Evolutionary conservation across 2,888 invertebrate genomes (phyloP), one percentile per base, ranked within the genome.

Genomic region (Nemotelus pantherinus): DNA sequence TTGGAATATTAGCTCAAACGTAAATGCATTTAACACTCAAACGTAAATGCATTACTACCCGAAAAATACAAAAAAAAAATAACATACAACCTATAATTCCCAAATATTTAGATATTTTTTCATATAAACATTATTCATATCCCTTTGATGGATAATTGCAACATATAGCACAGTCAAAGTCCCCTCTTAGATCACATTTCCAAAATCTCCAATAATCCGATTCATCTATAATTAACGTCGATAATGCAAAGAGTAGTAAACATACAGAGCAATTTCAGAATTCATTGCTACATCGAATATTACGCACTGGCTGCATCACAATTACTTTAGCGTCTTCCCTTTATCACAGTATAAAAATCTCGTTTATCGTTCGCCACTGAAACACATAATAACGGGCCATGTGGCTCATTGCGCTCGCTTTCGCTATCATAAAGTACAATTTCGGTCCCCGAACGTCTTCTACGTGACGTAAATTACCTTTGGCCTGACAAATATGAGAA

Each of bases 401-500:
- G 6, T 65, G 43, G 41, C 39, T 48, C 71, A 7, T 41, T 43
- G 43, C 10, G 43, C 5, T 71, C 55, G 10, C 43, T 41, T 53
- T 50, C 5, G 4, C 43, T 43, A 39, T n/a, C 10, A 43, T 41
- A 53, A 55, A 53, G n/a, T 10, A 70, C 41, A 50, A 53, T n/a
- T 39, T 55, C 44, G 43, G 50, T 53, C 41, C 47, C 53, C 10
- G 53, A 55, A 53, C 70, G n/a, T 57, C 45, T 44, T 55, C 43
- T 71, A 58, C 71, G 71, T 71, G 55, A 74, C 60, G 60, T 48
- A 74, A 74, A 74, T 74, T 74, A 74, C 74, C 74, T 60, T 60
- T 58, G 63, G 58, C n/a, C 44, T 74, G 60, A 74, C 60, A 74
- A 74, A 76, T 79, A 79, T 79, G 79, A 77, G 79, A 79, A 77